Evolutionary conservation across 2,888 invertebrate species (phyloP).

Genomic region (Meiosimyza platycephala): DNA sequence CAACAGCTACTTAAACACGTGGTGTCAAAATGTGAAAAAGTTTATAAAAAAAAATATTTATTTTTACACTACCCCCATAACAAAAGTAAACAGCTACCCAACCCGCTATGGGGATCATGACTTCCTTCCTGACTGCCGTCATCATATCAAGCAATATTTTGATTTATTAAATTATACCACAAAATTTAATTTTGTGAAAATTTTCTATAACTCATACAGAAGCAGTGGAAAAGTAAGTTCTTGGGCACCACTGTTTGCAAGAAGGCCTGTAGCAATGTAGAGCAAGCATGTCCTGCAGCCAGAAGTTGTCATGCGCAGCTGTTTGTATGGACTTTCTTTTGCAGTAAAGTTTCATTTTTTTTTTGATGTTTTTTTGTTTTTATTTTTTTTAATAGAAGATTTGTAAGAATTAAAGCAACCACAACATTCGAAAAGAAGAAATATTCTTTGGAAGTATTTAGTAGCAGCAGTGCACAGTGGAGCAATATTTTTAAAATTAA

Average conservation of each 20-base stretch:
- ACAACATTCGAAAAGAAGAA: no score
- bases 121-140: background rate
- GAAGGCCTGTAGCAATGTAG: no score
- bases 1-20: slow-evolving; percentile 23
- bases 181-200: slow-evolving; percentile 3
- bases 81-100: background rate
- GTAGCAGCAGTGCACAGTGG: no score
- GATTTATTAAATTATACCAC: slow-evolving; percentile 27
- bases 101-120: background rate
- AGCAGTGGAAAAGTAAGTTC: background rate
- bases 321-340: slow-evolving; percentile 6
- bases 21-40: background rate
- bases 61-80: background rate
- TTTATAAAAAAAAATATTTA: background rate
- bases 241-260: background rate
- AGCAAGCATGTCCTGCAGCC: slow-evolving; percentile 10
- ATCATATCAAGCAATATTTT: slow-evolving; percentile 11
- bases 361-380: background rate
- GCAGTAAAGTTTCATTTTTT: background rate
- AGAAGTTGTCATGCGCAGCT: slow-evolving; percentile 23
- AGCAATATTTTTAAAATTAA: no score
- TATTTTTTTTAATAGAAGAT: no score
- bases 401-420: no score
- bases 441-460: no score
- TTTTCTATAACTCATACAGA: slow-evolving; percentile 5